A percentile compares a stretch with the other conserved stretches of the same genome.
Evolutionary conservation across 1,140 invertebrate species (phyloP).

Genomic region (Danaus plexippus): DNA sequence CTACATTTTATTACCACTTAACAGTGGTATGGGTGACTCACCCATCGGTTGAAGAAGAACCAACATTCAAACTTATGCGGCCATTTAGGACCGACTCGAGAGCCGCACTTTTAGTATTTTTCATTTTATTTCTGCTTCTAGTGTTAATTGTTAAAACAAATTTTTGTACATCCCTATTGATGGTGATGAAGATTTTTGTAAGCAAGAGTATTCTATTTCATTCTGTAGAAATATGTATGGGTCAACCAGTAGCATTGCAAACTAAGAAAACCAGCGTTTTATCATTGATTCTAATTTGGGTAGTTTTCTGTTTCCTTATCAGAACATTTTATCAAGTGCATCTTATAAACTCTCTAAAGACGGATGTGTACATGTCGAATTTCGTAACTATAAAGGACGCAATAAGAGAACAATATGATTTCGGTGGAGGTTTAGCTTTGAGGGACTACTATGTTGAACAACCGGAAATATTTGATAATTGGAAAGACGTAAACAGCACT

Average conservation of each 20-base stretch:
- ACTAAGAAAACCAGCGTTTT: slow-evolving; percentile 32
- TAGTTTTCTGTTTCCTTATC: slow-evolving; percentile 52
- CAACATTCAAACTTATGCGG: slow-evolving; percentile 44
- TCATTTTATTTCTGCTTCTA: slow-evolving; percentile 28
- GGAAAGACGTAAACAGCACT: slow-evolving; percentile 32
- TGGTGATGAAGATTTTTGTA: too few relatives aligned
- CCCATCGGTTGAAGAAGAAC: slow-evolving; percentile 27
- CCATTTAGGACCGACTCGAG: slow-evolving; percentile 33
- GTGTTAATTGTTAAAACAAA: slow-evolving; percentile 29
- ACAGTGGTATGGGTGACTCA: slow-evolving; percentile 47
- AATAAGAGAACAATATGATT: slow-evolving; percentile 34
- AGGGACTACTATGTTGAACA: slow-evolving; percentile 48
- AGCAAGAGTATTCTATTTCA: slow-evolving; percentile 35
- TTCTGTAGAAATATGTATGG: slow-evolving; percentile 52
- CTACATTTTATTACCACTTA: slow-evolving; percentile 29
- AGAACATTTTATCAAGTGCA: slow-evolving; percentile 54
- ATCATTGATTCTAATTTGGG: slow-evolving; percentile 36
- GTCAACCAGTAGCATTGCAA: slow-evolving; percentile 33
- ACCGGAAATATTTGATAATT: slow-evolving; percentile 37
- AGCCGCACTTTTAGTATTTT: slow-evolving; percentile 31
- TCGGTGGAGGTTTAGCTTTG: slow-evolving; percentile 43
- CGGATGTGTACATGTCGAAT: slow-evolving; percentile 33
- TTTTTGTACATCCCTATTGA: slow-evolving; percentile 14
- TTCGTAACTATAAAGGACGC: slow-evolving; percentile 42
- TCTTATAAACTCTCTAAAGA: slow-evolving; percentile 45